phyloP scores from a whole-genome alignment of 2,888 invertebrate genomes.

The Oscheius sp. region DNA sequence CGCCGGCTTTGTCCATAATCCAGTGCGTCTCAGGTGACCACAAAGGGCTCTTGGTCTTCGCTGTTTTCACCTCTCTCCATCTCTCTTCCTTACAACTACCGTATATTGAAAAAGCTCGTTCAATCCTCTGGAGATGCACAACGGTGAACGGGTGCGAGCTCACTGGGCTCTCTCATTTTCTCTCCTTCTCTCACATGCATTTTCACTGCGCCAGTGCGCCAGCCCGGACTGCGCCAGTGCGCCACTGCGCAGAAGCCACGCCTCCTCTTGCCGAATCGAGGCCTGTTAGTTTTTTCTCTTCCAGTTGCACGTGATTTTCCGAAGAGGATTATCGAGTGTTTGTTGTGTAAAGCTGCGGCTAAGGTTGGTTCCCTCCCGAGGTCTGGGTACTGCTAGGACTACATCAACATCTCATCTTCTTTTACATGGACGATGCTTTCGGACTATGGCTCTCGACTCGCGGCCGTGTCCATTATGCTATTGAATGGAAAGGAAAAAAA shows the following conservation, averaged over 20 bases:
- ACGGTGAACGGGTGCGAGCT: slow-evolving; percentile 36
- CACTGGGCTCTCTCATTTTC: slow-evolving; percentile 26
- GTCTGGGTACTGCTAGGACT: slow-evolving; percentile 4
- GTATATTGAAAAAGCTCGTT: slow-evolving; percentile 20
- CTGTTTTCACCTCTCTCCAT: slow-evolving; percentile 25
- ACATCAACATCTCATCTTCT: not conserved
- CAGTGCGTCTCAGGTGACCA: slow-evolving; percentile 25
- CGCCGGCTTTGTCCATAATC: slow-evolving; percentile 26
- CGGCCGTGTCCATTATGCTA: too few species aligned
- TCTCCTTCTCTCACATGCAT: too few species aligned
- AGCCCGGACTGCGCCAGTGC: too few species aligned
- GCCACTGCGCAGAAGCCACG: slow-evolving; percentile 32
- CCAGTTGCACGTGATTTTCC: slow-evolving; percentile 36
- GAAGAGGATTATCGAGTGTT: slow-evolving; percentile 39
- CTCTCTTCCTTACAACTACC: slow-evolving; percentile 20
- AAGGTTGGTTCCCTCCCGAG: slow-evolving; percentile 30
- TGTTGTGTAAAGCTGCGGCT: slow-evolving; percentile 35
- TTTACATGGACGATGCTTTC: too few species aligned
- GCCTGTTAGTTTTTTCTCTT: slow-evolving; percentile 36
- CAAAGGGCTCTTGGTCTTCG: not conserved
- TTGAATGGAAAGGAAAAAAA: too few species aligned
- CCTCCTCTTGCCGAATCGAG: slow-evolving; percentile 38
- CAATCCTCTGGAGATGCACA: slow-evolving; percentile 35
- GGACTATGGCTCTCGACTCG: too few species aligned
- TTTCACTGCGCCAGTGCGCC: too few species aligned